Percentiles rank a stretch among this genome's conserved stretches.
Evolutionary conservation across 2,113 vertebrate species (phyloP).

Genomic region (Phoxinus phoxinus): DNA sequence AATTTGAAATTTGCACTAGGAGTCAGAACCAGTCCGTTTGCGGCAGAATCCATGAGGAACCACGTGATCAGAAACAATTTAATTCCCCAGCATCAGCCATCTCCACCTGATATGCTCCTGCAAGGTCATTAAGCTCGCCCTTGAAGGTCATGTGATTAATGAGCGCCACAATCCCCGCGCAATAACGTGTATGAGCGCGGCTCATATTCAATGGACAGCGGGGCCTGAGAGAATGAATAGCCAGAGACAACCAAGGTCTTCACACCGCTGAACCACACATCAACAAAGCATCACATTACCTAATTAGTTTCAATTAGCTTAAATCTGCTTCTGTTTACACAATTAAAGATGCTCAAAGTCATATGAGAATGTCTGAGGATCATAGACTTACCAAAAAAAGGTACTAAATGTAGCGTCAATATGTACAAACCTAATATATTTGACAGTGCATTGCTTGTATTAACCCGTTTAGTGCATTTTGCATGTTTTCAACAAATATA

Average conservation of each 20-base stretch:
- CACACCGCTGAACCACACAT: conserved; percentile 52
- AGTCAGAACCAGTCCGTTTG: conserved; percentile 34
- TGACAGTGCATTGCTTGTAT: background rate
- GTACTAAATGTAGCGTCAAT: background rate
- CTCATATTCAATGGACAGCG: conserved; percentile 95
- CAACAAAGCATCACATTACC: background rate
- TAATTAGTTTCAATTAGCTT: conserved; percentile 22
- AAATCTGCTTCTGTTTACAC: background rate
- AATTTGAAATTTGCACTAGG: no score
- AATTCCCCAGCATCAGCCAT: conserved; percentile 96
- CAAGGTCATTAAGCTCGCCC: conserved; percentile 99
- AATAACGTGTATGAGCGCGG: conserved; percentile 88
- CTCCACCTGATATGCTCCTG: conserved; percentile 99
- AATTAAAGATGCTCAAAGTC: background rate
- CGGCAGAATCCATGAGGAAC: conserved; percentile 60
- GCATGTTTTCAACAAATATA: background rate
- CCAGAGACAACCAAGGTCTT: conserved; percentile 78
- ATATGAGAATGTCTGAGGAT: background rate
- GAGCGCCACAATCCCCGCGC: conserved; percentile 95
- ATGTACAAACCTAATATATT: background rate
- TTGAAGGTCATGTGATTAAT: conserved; percentile 99
- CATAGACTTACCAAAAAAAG: background rate
- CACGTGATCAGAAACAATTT: conserved; percentile 98
- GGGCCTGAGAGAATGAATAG: conserved; percentile 86
- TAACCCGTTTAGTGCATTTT: background rate